Conservation (phyloP, 2,797 vertebrate genomes). For the Onychomys torridus region DNA sequence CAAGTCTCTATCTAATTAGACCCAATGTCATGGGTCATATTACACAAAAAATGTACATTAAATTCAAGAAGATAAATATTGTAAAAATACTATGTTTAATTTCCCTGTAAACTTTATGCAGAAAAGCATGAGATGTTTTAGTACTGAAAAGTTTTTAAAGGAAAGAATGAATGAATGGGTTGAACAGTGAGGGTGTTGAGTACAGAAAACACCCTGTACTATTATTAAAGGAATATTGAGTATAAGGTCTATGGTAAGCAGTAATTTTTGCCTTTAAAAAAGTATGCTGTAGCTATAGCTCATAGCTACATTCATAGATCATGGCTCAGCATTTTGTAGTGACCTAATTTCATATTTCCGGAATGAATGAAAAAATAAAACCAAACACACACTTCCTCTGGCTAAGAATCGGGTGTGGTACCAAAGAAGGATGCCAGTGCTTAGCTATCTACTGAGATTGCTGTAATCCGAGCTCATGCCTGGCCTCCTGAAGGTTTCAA, state of each 20-base stretch:
- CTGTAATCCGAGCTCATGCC: background rate
- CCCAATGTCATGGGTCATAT: background rate
- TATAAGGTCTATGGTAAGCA: background rate
- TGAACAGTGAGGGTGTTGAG: background rate
- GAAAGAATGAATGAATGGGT: background rate
- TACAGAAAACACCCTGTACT: background rate
- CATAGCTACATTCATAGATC: background rate
- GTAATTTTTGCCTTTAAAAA: too few species aligned
- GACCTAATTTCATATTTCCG: background rate
- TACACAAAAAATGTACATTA: background rate
- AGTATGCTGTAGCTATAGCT: background rate
- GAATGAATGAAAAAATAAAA: background rate
- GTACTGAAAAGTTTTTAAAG: background rate
- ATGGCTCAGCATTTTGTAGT: background rate
- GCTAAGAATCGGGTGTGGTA: background rate
- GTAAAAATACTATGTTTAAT: background rate
- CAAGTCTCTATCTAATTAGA: background rate
- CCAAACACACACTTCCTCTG: background rate
- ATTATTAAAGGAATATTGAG: background rate
- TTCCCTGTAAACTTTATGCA: background rate
- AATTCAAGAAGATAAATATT: background rate
- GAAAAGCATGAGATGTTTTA: background rate
- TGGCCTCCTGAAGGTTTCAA: background rate
- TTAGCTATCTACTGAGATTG: background rate
- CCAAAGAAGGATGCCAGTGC: rapidly evolving